Evolutionary conservation across 2,113 vertebrate genomes (phyloP), one percentile per base, ranked within the genome.

Genomic region (Apus apus): DNA sequence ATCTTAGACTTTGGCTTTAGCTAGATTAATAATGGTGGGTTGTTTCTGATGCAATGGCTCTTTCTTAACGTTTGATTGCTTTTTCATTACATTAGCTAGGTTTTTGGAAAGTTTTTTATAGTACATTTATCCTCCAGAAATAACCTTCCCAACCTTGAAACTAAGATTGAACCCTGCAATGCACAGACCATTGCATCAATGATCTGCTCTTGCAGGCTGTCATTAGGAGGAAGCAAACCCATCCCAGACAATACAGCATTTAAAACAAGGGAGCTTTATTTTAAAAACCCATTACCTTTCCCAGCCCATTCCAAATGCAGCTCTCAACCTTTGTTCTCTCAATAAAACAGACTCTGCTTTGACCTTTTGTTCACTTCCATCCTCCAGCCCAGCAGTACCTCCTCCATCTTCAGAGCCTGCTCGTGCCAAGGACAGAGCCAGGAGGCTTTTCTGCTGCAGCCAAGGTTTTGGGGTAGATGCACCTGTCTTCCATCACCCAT

Each of bases 1-100:
- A 65, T 30, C 43, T 92, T 66, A 90, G 54, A 79, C 72, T 71
- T 83, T 94, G 40, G 51, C 53, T 92, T 94, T 27, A 94, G 29
- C 26, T 85, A 58, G 70, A 64, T 92, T 89, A 78, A 89, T 94
- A 90, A 72, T 64, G 48, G 73, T 80, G 76, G 65, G 50, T 61
- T 91, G 61, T 78, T 57, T 86, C 57, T 72, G 30, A 48, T 68
- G 53, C 8, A 3, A 64, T 60, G 62, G 43, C 32, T 93, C 76
- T 84, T 89, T 74, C 72, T 56, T 71, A 57, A 73, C 4, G 5
- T 95, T 81, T 92, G 83, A 51, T 87, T 90, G 60, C 45, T 90
- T 94, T 90, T 86, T 86, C 53, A 66, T 96, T 95, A 61, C 38
- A 45, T 75, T 80, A 89, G 13, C 43, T 75, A 15, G 23, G 26